Conservation (phyloP, 1,140 invertebrate genomes). For the Sinonovacula constricta region DNA sequence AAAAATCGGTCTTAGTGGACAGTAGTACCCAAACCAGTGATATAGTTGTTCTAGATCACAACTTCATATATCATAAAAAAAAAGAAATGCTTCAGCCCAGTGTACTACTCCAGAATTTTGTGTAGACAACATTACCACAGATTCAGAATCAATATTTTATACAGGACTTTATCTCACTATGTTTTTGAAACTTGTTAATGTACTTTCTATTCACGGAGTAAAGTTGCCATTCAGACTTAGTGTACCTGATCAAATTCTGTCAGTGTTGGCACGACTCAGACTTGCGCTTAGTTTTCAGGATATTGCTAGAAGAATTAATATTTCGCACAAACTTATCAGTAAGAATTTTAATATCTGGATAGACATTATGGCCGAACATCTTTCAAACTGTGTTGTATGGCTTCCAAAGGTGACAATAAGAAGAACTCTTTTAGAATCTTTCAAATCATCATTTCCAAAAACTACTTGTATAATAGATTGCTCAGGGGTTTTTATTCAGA, state of each 20-base stretch:
- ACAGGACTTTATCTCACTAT: slow-evolving; percentile 21
- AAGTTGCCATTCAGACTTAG: slow-evolving; percentile 12
- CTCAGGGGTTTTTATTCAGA: slow-evolving; percentile 53
- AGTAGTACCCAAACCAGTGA: slow-evolving; percentile 1
- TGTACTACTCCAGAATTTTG: slow-evolving; percentile 8
- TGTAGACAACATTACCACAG: slow-evolving; percentile 6
- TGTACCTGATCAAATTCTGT: slow-evolving; percentile 14
- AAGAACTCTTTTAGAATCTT: slow-evolving; percentile 22
- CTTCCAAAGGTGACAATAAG: slow-evolving; percentile 38
- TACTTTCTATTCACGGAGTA: neutral
- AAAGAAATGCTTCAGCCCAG: slow-evolving; percentile 13
- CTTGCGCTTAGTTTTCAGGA: slow-evolving; percentile 26
- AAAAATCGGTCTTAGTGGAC: slow-evolving; percentile 3
- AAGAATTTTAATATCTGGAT: slow-evolving; percentile 25
- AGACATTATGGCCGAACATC: slow-evolving; percentile 22
- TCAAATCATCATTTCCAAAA: slow-evolving; percentile 26
- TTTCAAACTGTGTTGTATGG: slow-evolving; percentile 32
- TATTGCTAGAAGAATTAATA: slow-evolving; percentile 20
- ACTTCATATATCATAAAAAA: neutral
- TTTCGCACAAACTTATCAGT: slow-evolving; percentile 28
- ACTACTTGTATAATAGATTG: slow-evolving; percentile 53
- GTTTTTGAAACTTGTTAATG: slow-evolving; percentile 13
- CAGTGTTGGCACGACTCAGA: slow-evolving; percentile 9
- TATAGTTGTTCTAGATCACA: slow-evolving; percentile 8
- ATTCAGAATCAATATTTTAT: slow-evolving; percentile 1